Evolutionary conservation across 2,113 vertebrate species (phyloP), one percentile per base, ranked within the genome.

Genomic region (Tupaia chinensis): DNA sequence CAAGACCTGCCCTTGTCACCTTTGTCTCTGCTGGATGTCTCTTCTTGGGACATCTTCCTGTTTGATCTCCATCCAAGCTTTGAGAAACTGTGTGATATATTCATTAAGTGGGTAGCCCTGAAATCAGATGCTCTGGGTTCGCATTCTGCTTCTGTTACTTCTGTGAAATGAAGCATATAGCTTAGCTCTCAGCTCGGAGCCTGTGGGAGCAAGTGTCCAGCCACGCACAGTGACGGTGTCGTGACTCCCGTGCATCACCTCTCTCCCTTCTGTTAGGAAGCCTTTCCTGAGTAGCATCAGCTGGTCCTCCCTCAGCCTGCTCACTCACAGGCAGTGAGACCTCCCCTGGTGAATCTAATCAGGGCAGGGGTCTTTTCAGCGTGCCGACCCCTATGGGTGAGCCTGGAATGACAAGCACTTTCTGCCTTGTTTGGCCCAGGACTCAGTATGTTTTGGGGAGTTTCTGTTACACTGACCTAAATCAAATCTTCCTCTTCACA

Each of bases 101-200:
- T 94, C 68, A 65, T 94, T 93, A 96, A 93, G 29, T 65, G n/a
- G 80, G 44, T 34, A 84, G 63, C 68, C 34, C 65, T 91, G 9
- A 53, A 94, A 77, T 93, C n/a, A 87, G 86, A 93, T 56, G 60
- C 70, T 56, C 66, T 78, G 88, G 29, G 76, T 96, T 96, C 68
- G 94, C 66, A 86, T 84, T 84, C 80, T 92, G 66, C 74, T 27
- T 86, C 44, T 94, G 88, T 95, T 66, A 78, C 79, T 87, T 89
- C 93, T 58, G 23, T 53, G 88, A 95, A 96, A 97, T 94, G 83
- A 96, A 96, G 94, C 68, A 84, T 20, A 78, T 65, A 92, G 80
- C 44, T 44, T 44, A 95, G 77, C 44, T 29, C 54, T 95, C 73
- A 91, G 68, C 83, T 87, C 56, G 58, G 72, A 96, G 70, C 60